Evolutionary conservation across 2,888 invertebrate species (phyloP), one percentile per base, ranked within the genome.

Genomic region (Herminia tarsipennalis): DNA sequence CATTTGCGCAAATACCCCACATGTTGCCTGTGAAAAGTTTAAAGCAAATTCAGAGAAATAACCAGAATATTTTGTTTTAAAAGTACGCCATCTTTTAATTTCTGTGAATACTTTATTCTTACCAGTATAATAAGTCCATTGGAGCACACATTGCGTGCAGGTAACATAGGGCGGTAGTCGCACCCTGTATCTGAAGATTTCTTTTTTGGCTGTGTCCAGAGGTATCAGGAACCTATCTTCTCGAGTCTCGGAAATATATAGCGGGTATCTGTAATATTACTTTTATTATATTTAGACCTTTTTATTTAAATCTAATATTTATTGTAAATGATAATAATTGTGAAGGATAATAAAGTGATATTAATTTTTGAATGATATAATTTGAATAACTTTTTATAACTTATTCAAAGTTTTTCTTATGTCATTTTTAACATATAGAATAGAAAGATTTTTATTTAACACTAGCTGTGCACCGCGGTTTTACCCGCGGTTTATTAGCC

Each of bases 51-150:
- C n/a, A n/a, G n/a, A n/a, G n/a, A n/a, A n/a, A n/a, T n/a, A n/a
- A n/a, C n/a, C n/a, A n/a, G n/a, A n/a, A n/a, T n/a, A n/a, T n/a
- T n/a, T n/a, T n/a, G n/a, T n/a, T 12, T 2, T 18, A 20, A 20
- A 5, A 20, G 20, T 28, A 1, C 6, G 6, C 8, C 8, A 6
- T 28, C 3, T 6, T 8, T 9, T 9, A 4, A 25, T 12, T 5
- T 9, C 5, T 5, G n/a, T 1, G 10, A 8, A 14, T 3, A 20
- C 5, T 4, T 8, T 13, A 13, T 1, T 6, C 36, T 64, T 52
- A 93, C 96, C 96, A 44, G 98, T 97, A 64, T 95, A 96, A 80
- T 98, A 98, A 44, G 95, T 97, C 98, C 98, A 98, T 76, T 98
- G 97, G n/a, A 98, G 78, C 2, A 98, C 96, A 73, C 98, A 98